Conservation (phyloP, 2,113 vertebrate species). For the Seriola quinqueradiata region DNA sequence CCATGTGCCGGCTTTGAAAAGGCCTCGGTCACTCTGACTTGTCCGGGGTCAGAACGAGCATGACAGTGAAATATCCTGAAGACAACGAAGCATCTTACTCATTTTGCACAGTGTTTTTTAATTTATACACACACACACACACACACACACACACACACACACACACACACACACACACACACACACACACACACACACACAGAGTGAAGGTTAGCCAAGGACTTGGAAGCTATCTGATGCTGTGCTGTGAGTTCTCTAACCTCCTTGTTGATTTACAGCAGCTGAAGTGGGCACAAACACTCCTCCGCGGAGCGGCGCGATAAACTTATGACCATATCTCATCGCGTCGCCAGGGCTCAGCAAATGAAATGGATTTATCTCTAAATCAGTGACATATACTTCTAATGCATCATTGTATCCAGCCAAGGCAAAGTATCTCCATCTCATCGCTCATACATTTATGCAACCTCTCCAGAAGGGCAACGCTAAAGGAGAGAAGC, state of each 20-base stretch:
- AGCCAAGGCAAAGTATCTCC: constrained; percentile 32
- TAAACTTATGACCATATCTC: constrained; percentile 62
- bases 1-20: constrained; percentile 24
- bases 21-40: not conserved
- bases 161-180: not conserved
- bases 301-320: not conserved
- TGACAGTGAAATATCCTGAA: constrained; percentile 22
- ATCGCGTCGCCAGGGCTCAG: constrained; percentile 7
- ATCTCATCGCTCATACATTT: constrained; percentile 41
- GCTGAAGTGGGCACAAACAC: constrained; percentile 59
- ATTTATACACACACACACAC: not conserved
- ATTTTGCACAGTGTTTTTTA: constrained; percentile 1
- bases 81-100: constrained; percentile 12
- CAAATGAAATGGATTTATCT: constrained; percentile 72
- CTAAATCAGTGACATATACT: constrained; percentile 58
- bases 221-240: constrained; percentile 66
- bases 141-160: not conserved
- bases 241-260: constrained; percentile 56
- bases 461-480: constrained; percentile 37
- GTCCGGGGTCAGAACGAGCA: not conserved
- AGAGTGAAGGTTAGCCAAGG: constrained; percentile 72
- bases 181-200: constrained; percentile 11
- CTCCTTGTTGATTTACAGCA: constrained; percentile 68
- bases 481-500: not conserved
- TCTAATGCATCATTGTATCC: constrained; percentile 44